Evolutionary conservation across 1,140 invertebrate genomes (phyloP).

Genomic region (Trichonephila clavata): DNA sequence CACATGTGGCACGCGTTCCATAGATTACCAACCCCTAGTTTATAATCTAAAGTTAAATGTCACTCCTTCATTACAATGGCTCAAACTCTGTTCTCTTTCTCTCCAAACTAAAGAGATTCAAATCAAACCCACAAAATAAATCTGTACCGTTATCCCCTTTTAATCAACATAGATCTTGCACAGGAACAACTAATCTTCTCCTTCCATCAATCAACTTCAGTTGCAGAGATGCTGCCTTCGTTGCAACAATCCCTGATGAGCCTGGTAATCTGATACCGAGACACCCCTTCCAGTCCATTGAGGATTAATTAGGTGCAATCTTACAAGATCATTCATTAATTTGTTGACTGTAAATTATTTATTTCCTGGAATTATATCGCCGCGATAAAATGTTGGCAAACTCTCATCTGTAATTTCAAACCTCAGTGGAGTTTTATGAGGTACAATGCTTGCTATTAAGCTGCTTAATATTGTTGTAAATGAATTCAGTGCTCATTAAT

Average conservation of each 20-base stretch:
- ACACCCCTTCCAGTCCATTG: neutral
- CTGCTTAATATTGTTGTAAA: neutral
- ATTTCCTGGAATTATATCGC: neutral
- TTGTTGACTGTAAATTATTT: neutral
- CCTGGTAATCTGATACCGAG: neutral
- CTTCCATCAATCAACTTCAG: neutral
- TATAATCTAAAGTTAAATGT: too few relatives aligned
- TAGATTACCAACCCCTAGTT: too few relatives aligned
- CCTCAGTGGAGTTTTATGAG: neutral
- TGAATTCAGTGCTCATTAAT: neutral
- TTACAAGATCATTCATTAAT: neutral
- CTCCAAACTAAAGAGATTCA: too few relatives aligned
- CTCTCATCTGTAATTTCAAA: constrained; percentile 13
- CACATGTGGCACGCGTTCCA: too few relatives aligned
- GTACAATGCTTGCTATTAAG: neutral
- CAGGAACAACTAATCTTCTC: neutral
- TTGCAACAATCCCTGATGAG: neutral
- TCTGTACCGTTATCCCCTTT: neutral
- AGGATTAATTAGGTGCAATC: constrained; percentile 27
- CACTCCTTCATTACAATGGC: too few relatives aligned
- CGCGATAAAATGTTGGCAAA: constrained; percentile 18
- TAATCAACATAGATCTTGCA: neutral
- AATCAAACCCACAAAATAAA: too few relatives aligned
- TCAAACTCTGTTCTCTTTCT: too few relatives aligned
- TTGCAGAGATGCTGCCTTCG: neutral